phyloP scores from a whole-genome alignment of 2,797 vertebrate species.

The Momotus momota region DNA sequence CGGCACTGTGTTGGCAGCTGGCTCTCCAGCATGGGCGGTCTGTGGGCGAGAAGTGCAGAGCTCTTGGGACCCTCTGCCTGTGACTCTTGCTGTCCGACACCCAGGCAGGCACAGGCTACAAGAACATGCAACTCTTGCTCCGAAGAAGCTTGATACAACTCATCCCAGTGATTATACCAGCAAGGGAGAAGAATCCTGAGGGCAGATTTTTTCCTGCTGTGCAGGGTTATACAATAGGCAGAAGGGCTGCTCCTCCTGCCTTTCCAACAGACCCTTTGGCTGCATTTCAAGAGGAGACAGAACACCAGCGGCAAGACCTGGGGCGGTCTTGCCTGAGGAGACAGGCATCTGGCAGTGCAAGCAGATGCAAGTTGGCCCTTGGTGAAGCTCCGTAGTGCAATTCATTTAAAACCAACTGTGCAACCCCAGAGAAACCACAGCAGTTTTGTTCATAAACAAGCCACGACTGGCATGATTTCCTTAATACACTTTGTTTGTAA shows the following conservation, averaged over 20 bases:
- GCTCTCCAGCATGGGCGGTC: not conserved
- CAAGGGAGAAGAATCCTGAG: not conserved
- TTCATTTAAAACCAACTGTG: not conserved
- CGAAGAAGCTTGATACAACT: not conserved
- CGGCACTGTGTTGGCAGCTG: not conserved
- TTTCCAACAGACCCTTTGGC: not conserved
- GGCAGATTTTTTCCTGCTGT: not conserved
- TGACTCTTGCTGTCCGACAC: not conserved
- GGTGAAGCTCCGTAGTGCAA: not conserved
- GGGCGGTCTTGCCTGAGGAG: not conserved
- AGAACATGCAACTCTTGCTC: not conserved
- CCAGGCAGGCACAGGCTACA: not conserved
- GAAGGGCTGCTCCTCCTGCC: not conserved
- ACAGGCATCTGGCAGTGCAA: accelerated
- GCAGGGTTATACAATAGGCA: accelerated
- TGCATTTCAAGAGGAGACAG: not conserved
- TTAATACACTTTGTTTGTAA: not conserved
- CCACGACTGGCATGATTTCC: not conserved
- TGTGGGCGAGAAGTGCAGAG: not conserved
- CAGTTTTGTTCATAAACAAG: not conserved
- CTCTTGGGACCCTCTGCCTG: not conserved
- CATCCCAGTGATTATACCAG: accelerated
- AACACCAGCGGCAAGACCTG: not conserved
- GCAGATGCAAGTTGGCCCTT: not conserved
- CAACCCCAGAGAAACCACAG: not conserved